phyloP scores from a whole-genome alignment of 2,888 invertebrate genomes.

The Argyresthia albistria region DNA sequence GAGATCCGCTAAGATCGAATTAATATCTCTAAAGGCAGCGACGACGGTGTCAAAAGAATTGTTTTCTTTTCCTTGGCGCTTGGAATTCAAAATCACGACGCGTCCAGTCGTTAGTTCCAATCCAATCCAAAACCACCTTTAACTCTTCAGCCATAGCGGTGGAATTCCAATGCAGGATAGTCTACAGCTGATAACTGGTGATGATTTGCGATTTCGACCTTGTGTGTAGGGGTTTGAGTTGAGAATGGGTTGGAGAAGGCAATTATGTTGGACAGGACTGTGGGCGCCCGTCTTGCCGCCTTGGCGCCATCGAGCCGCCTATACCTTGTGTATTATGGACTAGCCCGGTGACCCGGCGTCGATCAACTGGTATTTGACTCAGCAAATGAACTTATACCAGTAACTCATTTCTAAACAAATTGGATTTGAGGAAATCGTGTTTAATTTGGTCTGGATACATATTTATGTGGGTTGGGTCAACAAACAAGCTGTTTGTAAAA shows the following conservation, averaged over 20 bases:
- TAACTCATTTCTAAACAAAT: constrained; percentile 48
- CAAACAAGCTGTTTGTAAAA: not conserved
- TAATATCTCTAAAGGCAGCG: constrained; percentile 37
- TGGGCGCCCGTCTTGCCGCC: constrained; percentile 62
- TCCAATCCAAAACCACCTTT: constrained; percentile 20
- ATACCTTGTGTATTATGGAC: constrained; percentile 71
- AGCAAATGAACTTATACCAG: constrained; percentile 42
- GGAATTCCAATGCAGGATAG: constrained; percentile 19
- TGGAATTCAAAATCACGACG: constrained; percentile 65
- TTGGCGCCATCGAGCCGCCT: constrained; percentile 68
- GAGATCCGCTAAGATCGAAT: constrained; percentile 35
- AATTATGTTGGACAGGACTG: constrained; percentile 52
- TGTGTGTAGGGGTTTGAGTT: constrained; percentile 11
- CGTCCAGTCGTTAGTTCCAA: constrained; percentile 27
- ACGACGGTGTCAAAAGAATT: constrained; percentile 55
- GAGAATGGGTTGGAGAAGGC: constrained; percentile 19
- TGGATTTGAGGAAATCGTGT: constrained; percentile 16
- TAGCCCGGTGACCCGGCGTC: constrained; percentile 66
- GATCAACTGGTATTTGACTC: constrained; percentile 66
- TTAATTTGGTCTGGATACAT: not conserved
- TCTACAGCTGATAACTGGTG: constrained; percentile 30
- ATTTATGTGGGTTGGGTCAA: too few species aligned
- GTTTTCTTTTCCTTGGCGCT: constrained; percentile 60
- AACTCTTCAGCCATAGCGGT: constrained; percentile 16
- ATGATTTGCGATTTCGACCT: constrained; percentile 11